These are phyloP conservation scores for Mythimna lalbum DNA, from an alignment of 2,888 invertebrate genomes.

Conservation along the genomic window DNA sequence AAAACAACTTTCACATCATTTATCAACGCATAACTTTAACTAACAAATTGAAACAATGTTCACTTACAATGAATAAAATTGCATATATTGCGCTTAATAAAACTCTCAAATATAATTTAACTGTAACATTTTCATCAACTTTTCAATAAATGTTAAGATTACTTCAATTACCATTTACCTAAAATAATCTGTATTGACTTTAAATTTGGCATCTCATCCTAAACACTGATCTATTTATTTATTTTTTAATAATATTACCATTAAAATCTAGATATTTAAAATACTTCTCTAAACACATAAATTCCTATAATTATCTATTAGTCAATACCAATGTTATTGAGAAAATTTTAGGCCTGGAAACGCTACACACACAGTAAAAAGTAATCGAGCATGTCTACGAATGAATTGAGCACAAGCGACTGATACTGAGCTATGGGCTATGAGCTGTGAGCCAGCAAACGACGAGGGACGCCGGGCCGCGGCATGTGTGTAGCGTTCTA, in stretches of 20 bases:
- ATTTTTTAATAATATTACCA: constrained; percentile 85
- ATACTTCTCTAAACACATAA: constrained; percentile 91
- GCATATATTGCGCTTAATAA: constrained; percentile 90
- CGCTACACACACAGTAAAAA: constrained; percentile 82
- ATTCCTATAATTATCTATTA: constrained; percentile 90
- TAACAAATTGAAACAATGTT: constrained; percentile 90
- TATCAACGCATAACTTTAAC: constrained; percentile 90
- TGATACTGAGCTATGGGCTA: constrained; percentile 52
- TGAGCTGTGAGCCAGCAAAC: constrained; percentile 48
- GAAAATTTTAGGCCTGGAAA: constrained; percentile 87
- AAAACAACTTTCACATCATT: constrained; percentile 84
- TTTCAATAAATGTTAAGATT: constrained; percentile 90
- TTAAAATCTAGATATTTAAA: constrained; percentile 90
- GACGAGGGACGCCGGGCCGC: constrained; percentile 15
- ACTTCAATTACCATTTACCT: constrained; percentile 90
- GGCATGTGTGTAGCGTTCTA: constrained; percentile 84
- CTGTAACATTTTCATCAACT: constrained; percentile 90
- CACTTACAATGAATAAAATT: constrained; percentile 90
- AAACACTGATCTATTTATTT: constrained; percentile 89
- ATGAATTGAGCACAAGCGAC: constrained; percentile 77
- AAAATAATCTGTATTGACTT: constrained; percentile 92
- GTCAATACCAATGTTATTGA: constrained; percentile 88
- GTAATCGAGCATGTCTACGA: constrained; percentile 66
- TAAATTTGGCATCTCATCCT: constrained; percentile 92
- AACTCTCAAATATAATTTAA: constrained; percentile 91